A percentile compares a stretch with the other conserved stretches of the same genome.
phyloP scores from a whole-genome alignment of 2,797 vertebrate genomes.

The Picus viridis region DNA sequence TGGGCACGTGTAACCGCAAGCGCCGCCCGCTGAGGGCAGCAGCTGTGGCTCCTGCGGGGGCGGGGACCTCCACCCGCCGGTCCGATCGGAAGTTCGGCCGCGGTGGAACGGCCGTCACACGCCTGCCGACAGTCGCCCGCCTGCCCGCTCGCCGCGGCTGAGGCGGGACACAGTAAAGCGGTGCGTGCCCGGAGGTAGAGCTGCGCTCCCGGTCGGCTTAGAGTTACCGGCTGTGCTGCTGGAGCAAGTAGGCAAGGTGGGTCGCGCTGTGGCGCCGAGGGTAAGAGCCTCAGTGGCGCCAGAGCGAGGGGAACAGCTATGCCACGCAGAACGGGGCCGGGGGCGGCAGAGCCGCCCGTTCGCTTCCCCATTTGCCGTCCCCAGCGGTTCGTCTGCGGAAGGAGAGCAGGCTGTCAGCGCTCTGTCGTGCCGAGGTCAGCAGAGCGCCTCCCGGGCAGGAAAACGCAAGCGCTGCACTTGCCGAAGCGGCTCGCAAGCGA shows the following conservation, averaged over 20 bases:
- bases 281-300: not conserved
- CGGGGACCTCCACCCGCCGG: not conserved
- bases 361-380: not conserved
- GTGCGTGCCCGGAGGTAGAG: not conserved
- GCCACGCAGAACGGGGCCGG: not conserved
- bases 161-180: not conserved
- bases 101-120: not conserved
- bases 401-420: accelerated
- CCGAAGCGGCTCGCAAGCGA: accelerated
- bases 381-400: accelerated
- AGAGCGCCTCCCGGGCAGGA: not conserved
- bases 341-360: too few species aligned
- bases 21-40: not conserved
- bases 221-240: not conserved
- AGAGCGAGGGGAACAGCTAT: not conserved
- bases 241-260: not conserved
- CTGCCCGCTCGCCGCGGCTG: not conserved
- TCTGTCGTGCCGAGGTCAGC: not conserved
- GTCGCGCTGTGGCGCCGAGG: not conserved
- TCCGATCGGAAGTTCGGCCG: not conserved
- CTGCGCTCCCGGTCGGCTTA: not conserved
- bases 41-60: not conserved
- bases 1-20: not conserved
- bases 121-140: not conserved
- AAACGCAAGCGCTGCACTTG: not conserved